Conservation (phyloP, 2,113 vertebrate species). For the Proterorhinus semilunaris region DNA sequence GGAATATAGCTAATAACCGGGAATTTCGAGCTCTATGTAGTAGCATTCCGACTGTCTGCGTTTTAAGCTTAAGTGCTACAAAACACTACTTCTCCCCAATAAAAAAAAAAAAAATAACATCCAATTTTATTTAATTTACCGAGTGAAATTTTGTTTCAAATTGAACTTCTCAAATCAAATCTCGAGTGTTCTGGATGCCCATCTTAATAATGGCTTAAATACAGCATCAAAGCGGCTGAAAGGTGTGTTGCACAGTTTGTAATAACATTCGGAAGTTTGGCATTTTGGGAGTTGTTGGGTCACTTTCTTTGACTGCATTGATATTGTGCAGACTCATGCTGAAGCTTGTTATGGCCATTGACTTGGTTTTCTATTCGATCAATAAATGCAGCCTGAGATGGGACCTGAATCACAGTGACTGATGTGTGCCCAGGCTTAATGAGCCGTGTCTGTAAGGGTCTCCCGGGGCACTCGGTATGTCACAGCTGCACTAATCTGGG, state of each 20-base stretch:
- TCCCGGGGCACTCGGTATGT: neutral
- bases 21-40: too few species aligned
- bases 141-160: neutral
- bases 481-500: neutral
- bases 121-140: too few species aligned
- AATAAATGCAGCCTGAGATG: constrained; percentile 25
- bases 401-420: constrained; percentile 34
- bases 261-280: neutral
- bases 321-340: constrained; percentile 22
- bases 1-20: too few species aligned
- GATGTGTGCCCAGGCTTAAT: constrained; percentile 41
- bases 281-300: neutral
- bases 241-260: neutral
- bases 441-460: constrained; percentile 19
- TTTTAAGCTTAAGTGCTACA: too few species aligned
- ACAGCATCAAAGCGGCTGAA: neutral
- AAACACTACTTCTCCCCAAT: too few species aligned
- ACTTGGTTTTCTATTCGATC: constrained; percentile 31
- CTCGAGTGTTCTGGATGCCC: neutral
- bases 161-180: neutral
- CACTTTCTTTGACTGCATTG: neutral
- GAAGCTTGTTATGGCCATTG: constrained; percentile 6
- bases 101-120: too few species aligned
- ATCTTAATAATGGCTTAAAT: neutral
- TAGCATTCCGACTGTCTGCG: too few species aligned